phyloP scores from a whole-genome alignment of 2,888 invertebrate genomes.

The Heteromurus nitidus region DNA sequence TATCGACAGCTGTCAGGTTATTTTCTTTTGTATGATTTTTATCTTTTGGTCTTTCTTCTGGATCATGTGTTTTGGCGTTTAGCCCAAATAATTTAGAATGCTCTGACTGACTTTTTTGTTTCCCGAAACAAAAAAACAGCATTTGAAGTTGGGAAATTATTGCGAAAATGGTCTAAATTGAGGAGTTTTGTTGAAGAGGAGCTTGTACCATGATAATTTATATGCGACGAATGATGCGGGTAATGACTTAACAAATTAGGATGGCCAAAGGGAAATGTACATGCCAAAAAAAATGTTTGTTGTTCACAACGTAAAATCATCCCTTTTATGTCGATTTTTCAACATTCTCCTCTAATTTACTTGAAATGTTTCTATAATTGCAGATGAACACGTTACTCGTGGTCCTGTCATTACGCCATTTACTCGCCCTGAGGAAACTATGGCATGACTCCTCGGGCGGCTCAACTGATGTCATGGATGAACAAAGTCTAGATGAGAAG shows the following conservation, averaged over 20 bases:
- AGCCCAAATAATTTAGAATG: too few relatives aligned
- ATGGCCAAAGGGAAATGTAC: too few relatives aligned
- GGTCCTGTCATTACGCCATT: slow-evolving; percentile 74
- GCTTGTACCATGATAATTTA: too few relatives aligned
- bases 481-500: slow-evolving; percentile 73
- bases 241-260: too few relatives aligned
- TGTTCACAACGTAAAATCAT: too few relatives aligned
- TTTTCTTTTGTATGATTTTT: slow-evolving; percentile 14
- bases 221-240: not conserved
- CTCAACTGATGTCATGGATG: slow-evolving; percentile 69
- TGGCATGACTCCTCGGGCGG: slow-evolving; percentile 73
- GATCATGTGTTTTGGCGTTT: slow-evolving; percentile 21
- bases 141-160: too few relatives aligned
- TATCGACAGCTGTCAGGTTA: slow-evolving; percentile 61
- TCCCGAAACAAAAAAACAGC: too few relatives aligned
- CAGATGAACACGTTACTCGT: slow-evolving; percentile 76
- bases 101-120: not conserved
- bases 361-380: not conserved
- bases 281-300: too few relatives aligned
- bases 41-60: not conserved
- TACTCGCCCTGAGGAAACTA: slow-evolving; percentile 72
- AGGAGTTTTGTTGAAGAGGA: too few relatives aligned
- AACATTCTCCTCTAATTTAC: not conserved
- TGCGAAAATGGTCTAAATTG: too few relatives aligned
- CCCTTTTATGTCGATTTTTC: not conserved